Conservation (phyloP, 2,113 vertebrate species). For the Oenanthe melanoleuca region DNA sequence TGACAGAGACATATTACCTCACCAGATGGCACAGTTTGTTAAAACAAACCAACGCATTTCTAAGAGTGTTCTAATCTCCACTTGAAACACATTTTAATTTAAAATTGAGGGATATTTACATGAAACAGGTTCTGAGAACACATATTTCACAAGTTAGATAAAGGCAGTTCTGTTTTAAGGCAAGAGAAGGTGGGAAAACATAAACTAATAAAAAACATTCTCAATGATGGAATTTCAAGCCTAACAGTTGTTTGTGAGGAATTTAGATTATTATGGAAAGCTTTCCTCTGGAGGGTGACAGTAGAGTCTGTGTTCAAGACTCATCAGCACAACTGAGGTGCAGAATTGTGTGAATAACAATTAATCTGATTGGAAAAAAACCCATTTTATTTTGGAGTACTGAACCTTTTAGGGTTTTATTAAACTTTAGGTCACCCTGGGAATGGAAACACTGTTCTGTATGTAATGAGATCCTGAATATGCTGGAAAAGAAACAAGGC, state of each 20-base stretch:
- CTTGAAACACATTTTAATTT: slow-evolving; percentile 21
- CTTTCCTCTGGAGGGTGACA: background rate
- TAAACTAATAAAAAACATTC: background rate
- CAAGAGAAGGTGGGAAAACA: background rate
- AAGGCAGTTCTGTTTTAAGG: background rate
- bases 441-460: background rate
- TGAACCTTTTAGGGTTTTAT: background rate
- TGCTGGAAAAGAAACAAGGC: background rate
- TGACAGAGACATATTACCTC: background rate
- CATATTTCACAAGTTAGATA: background rate
- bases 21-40: slow-evolving; percentile 29
- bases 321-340: background rate
- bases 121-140: background rate
- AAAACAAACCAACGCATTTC: slow-evolving; percentile 8
- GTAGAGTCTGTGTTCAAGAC: background rate
- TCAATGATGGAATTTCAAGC: background rate
- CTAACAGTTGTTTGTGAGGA: background rate
- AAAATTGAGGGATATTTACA: background rate
- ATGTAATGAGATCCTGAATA: background rate
- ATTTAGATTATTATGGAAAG: background rate
- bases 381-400: background rate
- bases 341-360: background rate
- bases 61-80: slow-evolving; percentile 5
- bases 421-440: background rate
- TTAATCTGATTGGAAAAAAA: background rate